phyloP scores from a whole-genome alignment of 2,113 vertebrate genomes.

The Phycodurus eques region DNA sequence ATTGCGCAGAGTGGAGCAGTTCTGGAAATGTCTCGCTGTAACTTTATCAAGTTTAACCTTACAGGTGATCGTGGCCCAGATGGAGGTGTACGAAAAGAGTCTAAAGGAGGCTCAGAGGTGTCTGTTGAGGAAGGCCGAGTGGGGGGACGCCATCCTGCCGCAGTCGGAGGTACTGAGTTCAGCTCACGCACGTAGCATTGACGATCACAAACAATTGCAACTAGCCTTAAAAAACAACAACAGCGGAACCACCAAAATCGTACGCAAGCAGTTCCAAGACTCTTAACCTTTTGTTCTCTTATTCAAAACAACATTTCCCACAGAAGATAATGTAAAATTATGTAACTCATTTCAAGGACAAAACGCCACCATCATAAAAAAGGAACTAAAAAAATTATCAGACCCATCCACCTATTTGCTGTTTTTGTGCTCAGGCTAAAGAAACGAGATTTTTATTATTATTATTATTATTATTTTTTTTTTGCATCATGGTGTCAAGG shows the following conservation, averaged over 20 bases:
- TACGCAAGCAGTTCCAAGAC: not conserved
- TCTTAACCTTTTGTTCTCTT: not conserved
- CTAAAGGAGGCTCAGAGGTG: constrained; percentile 86
- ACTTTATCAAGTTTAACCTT: not conserved
- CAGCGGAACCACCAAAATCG: not conserved
- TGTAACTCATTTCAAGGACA: no score
- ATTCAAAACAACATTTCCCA: not conserved
- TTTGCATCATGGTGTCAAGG: no score
- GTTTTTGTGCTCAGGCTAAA: no score
- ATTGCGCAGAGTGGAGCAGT: not conserved
- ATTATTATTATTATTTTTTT: no score
- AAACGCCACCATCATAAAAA: no score
- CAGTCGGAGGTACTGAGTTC: constrained; percentile 34
- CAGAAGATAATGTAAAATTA: no score
- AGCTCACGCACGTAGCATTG: not conserved
- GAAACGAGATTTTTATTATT: no score
- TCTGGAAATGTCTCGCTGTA: no score
- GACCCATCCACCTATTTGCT: no score
- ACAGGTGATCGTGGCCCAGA: constrained; percentile 88
- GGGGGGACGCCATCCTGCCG: constrained; percentile 83
- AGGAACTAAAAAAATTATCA: no score
- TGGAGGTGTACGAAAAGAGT: constrained; percentile 91
- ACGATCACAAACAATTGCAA: not conserved
- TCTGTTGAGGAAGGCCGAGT: constrained; percentile 83
- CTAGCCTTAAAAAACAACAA: no score